A percentile compares a stretch with the other conserved stretches of the same genome.
These are phyloP conservation scores for Acrocephalus arundinaceus DNA, from an alignment of 2,113 vertebrate species.

Conservation along the genomic window DNA sequence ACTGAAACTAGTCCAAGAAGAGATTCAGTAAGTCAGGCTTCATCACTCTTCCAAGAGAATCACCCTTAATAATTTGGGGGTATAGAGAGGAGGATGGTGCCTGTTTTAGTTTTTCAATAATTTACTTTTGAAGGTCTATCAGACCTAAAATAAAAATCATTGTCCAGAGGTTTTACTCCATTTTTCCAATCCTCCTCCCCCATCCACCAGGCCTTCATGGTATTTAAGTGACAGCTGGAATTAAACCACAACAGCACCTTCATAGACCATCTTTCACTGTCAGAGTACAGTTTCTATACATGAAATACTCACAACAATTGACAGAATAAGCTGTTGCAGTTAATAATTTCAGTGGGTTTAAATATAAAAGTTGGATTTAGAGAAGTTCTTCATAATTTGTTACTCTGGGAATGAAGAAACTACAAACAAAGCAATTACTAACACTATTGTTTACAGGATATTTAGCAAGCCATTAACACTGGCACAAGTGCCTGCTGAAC, in stretches of 20 bases:
- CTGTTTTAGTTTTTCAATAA: not conserved
- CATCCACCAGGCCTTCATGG: not conserved
- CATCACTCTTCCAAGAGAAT: not conserved
- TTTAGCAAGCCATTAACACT: not conserved
- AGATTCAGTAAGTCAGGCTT: not conserved
- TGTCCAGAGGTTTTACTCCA: not conserved
- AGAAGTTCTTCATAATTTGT: not conserved
- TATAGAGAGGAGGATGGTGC: accelerated
- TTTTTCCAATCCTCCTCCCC: not conserved
- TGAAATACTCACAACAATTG: not conserved
- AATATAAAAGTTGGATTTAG: not conserved
- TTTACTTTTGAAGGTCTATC: not conserved
- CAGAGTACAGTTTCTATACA: accelerated
- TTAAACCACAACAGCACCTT: not conserved
- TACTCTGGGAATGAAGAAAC: not conserved
- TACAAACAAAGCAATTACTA: not conserved
- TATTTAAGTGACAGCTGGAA: not conserved
- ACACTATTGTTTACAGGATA: not conserved
- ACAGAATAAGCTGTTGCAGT: not conserved
- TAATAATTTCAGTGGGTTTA: not conserved
- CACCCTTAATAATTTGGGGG: not conserved
- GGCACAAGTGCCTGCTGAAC: not conserved
- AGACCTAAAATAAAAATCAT: not conserved
- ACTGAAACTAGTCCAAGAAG: not conserved
- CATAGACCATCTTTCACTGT: not conserved